Evolutionary conservation across 2,888 invertebrate species (phyloP), one percentile per base, ranked within the genome.

Genomic region (Ophion ellenae): DNA sequence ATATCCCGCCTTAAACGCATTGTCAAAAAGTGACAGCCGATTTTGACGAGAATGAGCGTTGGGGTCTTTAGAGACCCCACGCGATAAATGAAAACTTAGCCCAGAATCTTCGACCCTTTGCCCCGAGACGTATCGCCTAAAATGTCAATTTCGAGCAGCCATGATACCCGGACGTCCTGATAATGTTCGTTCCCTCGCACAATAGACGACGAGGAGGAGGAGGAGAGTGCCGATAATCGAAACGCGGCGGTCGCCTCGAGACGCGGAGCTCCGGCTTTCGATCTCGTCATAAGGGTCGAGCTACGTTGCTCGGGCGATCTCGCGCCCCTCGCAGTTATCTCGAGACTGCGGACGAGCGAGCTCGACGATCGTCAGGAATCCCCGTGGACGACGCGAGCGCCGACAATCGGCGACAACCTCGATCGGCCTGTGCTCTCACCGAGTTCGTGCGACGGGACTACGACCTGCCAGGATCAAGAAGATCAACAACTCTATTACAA

Each of bases 221-320:
- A 79, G 5, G 80, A 81, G 20, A 83, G 85, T 5, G 64, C 63
- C 74, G 3, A 85, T 86, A 20, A 82, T 81, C 20, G 88, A 88
- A 24, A 74, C 53, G 24, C 6, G 67, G 53, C n/a, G 17, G 85
- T 28, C 45, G 3, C 69, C 4, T 45, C 47, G 10, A 11, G 81
- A 9, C 76, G 64, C 17, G 53, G 85, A 32, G 73, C 79, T 5
- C 89, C 91, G 3, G 87, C 82, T 20, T 92, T 92, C 66, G 91
- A 93, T 73, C 87, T 94, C 9, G 87, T 91, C 3, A 89, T 94
- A 45, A 86, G 87, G 4, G 90, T 93, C 20, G 92, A 93, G 45
- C 85, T 94, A 3, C 90, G 91, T 63, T 94, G 94, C 63, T 92
- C 93, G 1, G 90, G 92, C 11, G 94, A 93, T 73, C 86, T 94